Conservation (phyloP, 2,113 vertebrate species). For the Monopterus albus region DNA sequence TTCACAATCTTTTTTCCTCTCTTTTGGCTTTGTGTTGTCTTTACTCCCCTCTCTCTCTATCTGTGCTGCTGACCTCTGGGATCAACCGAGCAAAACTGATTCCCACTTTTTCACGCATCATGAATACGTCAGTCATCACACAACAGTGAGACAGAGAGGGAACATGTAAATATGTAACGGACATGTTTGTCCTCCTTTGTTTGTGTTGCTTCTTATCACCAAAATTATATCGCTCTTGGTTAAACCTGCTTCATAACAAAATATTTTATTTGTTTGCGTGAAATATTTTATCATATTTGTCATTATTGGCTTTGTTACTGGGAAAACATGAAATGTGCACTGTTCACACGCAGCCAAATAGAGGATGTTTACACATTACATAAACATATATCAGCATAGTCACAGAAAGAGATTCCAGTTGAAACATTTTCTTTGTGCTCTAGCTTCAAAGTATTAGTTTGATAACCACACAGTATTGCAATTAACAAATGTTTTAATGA, state of each 20-base stretch:
- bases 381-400: background rate
- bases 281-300: constrained; percentile 1
- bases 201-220: constrained; percentile 28
- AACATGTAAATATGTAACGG: constrained; percentile 48
- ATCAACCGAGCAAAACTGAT: constrained; percentile 82
- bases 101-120: constrained; percentile 79
- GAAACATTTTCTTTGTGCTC: background rate
- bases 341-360: background rate
- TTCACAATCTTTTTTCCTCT: constrained; percentile 19
- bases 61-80: constrained; percentile 73
- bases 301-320: constrained; percentile 6
- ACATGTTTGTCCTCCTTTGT: constrained; percentile 66
- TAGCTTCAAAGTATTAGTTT: background rate
- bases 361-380: background rate
- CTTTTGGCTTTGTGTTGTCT: constrained; percentile 23
- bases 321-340: constrained; percentile 7
- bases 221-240: constrained; percentile 17
- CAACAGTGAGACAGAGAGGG: constrained; percentile 44
- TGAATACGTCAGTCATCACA: constrained; percentile 75
- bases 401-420: background rate
- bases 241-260: constrained; percentile 13
- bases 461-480: background rate
- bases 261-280: constrained; percentile 22
- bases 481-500: background rate
- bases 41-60: constrained; percentile 44